Evolutionary conservation across 2,888 invertebrate species (phyloP).

Genomic region (Leptinotarsa haldemani): DNA sequence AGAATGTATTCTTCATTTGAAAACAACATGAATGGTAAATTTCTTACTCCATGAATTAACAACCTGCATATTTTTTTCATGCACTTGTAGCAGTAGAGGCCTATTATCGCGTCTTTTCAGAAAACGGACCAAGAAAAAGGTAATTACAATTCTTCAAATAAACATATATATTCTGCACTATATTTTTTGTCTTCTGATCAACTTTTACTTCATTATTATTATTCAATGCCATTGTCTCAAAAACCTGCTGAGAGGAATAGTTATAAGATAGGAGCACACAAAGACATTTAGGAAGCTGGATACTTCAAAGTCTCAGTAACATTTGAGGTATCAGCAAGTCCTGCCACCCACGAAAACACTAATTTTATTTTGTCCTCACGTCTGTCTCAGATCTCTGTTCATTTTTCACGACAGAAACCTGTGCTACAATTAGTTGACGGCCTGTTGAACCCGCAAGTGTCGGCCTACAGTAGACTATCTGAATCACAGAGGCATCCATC

Average conservation of each 20-base stretch:
- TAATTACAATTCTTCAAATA: constrained; percentile 42
- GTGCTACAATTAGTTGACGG: constrained; percentile 64
- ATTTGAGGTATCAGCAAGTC: background rate
- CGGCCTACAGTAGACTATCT: constrained; percentile 61
- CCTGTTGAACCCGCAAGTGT: constrained; percentile 60
- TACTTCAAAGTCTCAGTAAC: background rate
- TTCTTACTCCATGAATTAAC: too few relatives aligned
- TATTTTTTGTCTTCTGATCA: too few relatives aligned
- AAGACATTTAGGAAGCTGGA: background rate
- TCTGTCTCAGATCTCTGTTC: constrained; percentile 32
- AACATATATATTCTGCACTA: background rate
- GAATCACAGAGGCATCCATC: constrained; percentile 62
- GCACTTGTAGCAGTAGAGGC: constrained; percentile 56
- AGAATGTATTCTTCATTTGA: too few relatives aligned
- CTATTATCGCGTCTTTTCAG: constrained; percentile 61
- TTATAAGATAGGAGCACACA: background rate
- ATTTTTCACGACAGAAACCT: constrained; percentile 58
- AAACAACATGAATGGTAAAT: too few relatives aligned
- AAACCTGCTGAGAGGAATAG: background rate
- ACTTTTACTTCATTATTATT: too few relatives aligned
- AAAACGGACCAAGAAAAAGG: constrained; percentile 60
- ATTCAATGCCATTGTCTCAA: too few relatives aligned
- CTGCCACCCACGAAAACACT: background rate
- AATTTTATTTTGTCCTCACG: background rate
- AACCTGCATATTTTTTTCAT: constrained; percentile 47